Evolutionary conservation across 2,113 vertebrate genomes (phyloP).

Genomic region (Rhinopomastus cyanomelas): DNA sequence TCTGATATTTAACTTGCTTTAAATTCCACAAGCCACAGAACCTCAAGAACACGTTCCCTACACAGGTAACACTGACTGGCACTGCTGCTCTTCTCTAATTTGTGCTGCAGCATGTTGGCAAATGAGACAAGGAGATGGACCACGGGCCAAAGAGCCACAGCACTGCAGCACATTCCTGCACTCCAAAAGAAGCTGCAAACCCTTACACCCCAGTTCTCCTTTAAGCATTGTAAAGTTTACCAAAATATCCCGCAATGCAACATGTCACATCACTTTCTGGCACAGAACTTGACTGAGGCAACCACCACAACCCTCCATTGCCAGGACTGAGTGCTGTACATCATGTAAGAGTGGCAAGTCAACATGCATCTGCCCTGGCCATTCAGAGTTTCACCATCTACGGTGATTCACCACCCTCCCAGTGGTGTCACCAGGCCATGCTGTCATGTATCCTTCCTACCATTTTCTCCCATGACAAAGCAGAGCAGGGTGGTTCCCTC

Average conservation of each 20-base stretch:
- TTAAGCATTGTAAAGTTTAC: background rate
- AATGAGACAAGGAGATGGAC: accelerated
- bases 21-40: background rate
- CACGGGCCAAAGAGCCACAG: background rate
- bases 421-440: background rate
- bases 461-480: background rate
- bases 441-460: background rate
- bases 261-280: background rate
- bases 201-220: background rate
- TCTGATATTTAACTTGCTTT: background rate
- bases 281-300: background rate
- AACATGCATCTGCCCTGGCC: background rate
- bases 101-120: too few relatives aligned
- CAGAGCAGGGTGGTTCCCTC: background rate
- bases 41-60: background rate
- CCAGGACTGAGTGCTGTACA: background rate
- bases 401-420: background rate
- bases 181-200: background rate
- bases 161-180: background rate
- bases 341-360: background rate
- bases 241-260: background rate
- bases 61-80: background rate
- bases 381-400: background rate
- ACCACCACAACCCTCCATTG: background rate
- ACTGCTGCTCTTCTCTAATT: too few relatives aligned